Base-by-base conservation (phyloP, 53 echinoderm and acorn worm species). In the Echinarachnius parma region DNA sequence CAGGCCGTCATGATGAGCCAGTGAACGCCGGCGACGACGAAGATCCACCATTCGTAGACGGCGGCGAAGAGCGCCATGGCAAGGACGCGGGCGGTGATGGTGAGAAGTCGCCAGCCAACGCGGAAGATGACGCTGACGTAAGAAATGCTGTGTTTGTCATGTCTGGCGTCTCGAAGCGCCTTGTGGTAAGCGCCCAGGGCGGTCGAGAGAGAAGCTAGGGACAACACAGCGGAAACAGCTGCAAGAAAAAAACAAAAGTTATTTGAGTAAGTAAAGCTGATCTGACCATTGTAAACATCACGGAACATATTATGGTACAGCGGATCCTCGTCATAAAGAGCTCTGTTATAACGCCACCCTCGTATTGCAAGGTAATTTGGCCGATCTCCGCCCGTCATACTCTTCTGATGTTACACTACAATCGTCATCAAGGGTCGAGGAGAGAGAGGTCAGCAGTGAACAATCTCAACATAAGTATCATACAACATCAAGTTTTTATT, bases 101-200 rank as follows among this genome's bases (percentile, higher is more conserved):
- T 92, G 54, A 96, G 85, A 0, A 82, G 75, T 0, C 98, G 88
- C 98, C 96, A 96, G n/a, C 50, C 2, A 22, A 96, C 88, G 4
- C 91, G 85, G n/a, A 92, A 39, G 0, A 59, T 36, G 5, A 96
- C 60, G 5, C 82, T 92, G 35, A 81, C 26, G 61, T 88, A 88
- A 24, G 78, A 55, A 39, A 88, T 83, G 47, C 87, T 96, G n/a
- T 78, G 63, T 50, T 86, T 91, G 61, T 85, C 88, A 22, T 56
- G 78, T 32, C 98, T 69, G 11, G 98, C 85, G 46, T 96, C 98
- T 48, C 98, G 49, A 11, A 96, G 75, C 2, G 98, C 98, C 74
- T 96, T 96, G 77, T 96, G 98, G 77, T 96, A 95, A 1, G 98
- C 98, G 19, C 87, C 98, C 39, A 96, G 61, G 7, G 85, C 88